These are phyloP conservation scores for Acleris sparsana DNA, from an alignment of 2,888 invertebrate species.

Conservation along the genomic window DNA sequence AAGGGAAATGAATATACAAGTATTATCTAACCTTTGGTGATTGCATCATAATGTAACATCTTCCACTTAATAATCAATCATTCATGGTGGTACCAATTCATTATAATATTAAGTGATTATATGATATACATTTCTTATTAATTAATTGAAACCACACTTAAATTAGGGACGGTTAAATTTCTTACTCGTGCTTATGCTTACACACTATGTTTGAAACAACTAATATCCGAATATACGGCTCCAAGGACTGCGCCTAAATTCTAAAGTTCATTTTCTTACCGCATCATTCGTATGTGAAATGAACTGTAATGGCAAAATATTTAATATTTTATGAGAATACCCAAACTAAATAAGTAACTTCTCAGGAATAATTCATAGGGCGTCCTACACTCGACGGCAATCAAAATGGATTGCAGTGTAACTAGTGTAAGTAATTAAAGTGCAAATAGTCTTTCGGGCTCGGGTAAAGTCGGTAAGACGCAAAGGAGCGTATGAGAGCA, in stretches of 20 bases:
- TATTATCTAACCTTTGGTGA: conserved; percentile 48
- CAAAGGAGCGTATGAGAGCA: no score
- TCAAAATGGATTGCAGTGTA: neutral
- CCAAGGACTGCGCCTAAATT: no score
- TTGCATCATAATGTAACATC: conserved; percentile 35
- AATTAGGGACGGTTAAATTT: neutral
- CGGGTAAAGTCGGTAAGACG: no score
- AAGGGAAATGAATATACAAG: no score
- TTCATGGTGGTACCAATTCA: conserved; percentile 21
- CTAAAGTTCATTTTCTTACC: no score
- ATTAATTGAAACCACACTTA: neutral
- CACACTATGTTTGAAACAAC: neutral
- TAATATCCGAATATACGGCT: neutral
- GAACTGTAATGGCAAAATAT: conserved; percentile 1
- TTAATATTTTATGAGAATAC: neutral
- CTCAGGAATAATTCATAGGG: neutral
- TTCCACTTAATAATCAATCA: neutral
- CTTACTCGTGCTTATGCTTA: neutral
- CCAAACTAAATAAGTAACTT: neutral
- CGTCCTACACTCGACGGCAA: neutral
- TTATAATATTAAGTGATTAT: neutral
- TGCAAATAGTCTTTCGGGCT: no score
- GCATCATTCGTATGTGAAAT: neutral
- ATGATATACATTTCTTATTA: neutral
- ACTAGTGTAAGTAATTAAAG: no score